Conservation (phyloP, 2,888 invertebrate genomes). For the Spodoptera littoralis region DNA sequence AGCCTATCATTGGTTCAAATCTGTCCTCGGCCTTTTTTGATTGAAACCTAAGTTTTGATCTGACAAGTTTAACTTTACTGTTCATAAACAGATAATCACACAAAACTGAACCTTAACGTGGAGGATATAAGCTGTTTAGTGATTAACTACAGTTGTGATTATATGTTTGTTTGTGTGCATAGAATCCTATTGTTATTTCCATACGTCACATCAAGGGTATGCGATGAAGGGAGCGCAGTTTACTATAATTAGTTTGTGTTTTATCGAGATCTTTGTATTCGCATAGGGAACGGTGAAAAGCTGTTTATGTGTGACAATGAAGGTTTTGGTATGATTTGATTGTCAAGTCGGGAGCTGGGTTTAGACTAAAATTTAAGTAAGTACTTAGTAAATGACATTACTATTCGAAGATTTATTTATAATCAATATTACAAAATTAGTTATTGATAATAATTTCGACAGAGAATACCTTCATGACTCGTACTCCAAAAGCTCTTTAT, state of each 20-base stretch:
- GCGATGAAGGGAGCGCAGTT: conserved; percentile 68
- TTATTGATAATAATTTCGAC: too few relatives aligned
- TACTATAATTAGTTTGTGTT: conserved; percentile 81
- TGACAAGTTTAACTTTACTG: conserved; percentile 27
- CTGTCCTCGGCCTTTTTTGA: conserved; percentile 71
- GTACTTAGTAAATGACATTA: too few relatives aligned
- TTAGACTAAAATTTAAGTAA: too few relatives aligned
- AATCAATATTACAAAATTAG: too few relatives aligned
- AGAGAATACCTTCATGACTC: too few relatives aligned
- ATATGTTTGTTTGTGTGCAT: conserved; percentile 22
- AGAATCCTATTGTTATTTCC: conserved; percentile 69
- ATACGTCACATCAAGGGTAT: conserved; percentile 75
- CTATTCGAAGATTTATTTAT: too few relatives aligned
- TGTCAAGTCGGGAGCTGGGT: neutral
- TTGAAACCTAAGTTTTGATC: conserved; percentile 63
- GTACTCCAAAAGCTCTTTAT: too few relatives aligned
- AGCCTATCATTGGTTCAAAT: conserved; percentile 67
- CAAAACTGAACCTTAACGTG: conserved; percentile 7
- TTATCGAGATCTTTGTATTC: conserved; percentile 73
- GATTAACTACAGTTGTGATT: neutral
- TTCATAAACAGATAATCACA: neutral
- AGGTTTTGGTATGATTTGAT: conserved; percentile 23
- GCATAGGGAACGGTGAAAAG: conserved; percentile 61
- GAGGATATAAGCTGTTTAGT: neutral
- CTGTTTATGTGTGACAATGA: conserved; percentile 29